phyloP scores from a whole-genome alignment of 2,113 vertebrate species.

The Oryzias curvinotus region DNA sequence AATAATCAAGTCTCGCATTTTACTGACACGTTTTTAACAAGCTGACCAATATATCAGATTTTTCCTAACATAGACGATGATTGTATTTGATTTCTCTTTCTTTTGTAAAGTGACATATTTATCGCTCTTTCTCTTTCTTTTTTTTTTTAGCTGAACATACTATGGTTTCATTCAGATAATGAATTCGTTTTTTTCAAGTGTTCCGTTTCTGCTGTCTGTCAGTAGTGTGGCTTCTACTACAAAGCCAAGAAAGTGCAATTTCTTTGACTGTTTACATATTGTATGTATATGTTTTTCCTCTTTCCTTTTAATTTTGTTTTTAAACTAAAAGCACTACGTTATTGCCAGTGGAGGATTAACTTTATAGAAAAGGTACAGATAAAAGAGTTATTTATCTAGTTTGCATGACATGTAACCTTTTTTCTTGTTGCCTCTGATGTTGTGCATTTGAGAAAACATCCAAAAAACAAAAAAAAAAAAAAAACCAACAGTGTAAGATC shows the following conservation, averaged over 20 bases:
- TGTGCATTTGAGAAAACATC: slow-evolving; percentile 65
- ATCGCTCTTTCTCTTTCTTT: slow-evolving; percentile 29
- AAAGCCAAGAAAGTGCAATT: slow-evolving; percentile 77
- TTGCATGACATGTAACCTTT: slow-evolving; percentile 79
- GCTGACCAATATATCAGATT: slow-evolving; percentile 70
- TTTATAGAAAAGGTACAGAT: slow-evolving; percentile 77
- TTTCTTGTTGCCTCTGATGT: slow-evolving; percentile 72
- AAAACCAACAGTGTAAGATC: slow-evolving; percentile 64
- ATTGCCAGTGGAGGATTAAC: slow-evolving; percentile 77
- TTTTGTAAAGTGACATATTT: slow-evolving; percentile 52
- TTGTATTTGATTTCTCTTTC: slow-evolving; percentile 66
- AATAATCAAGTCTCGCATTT: slow-evolving; percentile 54
- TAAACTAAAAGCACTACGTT: slow-evolving; percentile 75
- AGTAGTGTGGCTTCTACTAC: slow-evolving; percentile 67
- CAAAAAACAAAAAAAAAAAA: slow-evolving; percentile 25
- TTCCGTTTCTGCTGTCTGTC: slow-evolving; percentile 60
- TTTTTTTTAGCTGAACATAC: slow-evolving; percentile 36
- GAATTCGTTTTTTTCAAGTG: slow-evolving; percentile 51
- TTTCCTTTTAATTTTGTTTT: slow-evolving; percentile 52
- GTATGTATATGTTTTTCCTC: slow-evolving; percentile 65
- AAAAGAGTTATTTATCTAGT: slow-evolving; percentile 77
- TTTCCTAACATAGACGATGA: slow-evolving; percentile 68
- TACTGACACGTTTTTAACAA: slow-evolving; percentile 58
- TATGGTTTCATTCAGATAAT: slow-evolving; percentile 67
- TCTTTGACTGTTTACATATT: slow-evolving; percentile 79